Conservation (phyloP, 2,797 vertebrate species). For the Cygnus olor region DNA sequence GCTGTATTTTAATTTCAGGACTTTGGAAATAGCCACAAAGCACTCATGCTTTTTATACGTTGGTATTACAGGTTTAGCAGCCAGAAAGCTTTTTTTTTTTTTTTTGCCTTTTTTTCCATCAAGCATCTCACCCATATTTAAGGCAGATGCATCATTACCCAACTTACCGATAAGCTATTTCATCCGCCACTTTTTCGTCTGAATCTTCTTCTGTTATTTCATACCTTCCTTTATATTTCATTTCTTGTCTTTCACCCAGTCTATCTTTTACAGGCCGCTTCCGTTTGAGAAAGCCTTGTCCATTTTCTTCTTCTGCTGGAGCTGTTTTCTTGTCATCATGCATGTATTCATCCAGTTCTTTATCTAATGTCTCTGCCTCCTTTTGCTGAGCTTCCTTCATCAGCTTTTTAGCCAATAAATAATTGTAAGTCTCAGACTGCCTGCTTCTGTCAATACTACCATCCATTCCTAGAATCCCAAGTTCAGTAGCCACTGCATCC, state of each 20-base stretch:
- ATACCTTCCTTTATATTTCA: slow-evolving; percentile 90
- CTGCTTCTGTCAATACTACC: slow-evolving; percentile 89
- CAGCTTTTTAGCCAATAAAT: slow-evolving; percentile 90
- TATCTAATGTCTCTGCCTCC: slow-evolving; percentile 84
- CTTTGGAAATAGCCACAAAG: background rate
- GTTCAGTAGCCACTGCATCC: slow-evolving; percentile 89
- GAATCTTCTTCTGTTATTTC: slow-evolving; percentile 90
- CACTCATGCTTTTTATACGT: background rate
- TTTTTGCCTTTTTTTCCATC: background rate
- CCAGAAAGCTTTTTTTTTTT: fast-evolving
- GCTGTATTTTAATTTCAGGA: background rate
- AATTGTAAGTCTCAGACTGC: slow-evolving; percentile 97
- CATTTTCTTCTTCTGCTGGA: slow-evolving; percentile 72
- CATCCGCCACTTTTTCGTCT: slow-evolving; percentile 89
- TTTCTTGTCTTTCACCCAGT: slow-evolving; percentile 87
- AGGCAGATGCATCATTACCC: background rate
- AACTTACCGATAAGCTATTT: slow-evolving; percentile 90
- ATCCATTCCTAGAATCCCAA: slow-evolving; percentile 94
- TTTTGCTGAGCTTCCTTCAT: slow-evolving; percentile 83
- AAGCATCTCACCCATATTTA: background rate
- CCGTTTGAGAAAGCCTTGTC: slow-evolving; percentile 84
- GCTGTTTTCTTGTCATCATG: slow-evolving; percentile 73
- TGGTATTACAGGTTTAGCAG: background rate
- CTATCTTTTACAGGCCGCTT: slow-evolving; percentile 89
- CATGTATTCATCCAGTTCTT: slow-evolving; percentile 92